Conservation (phyloP, 1,140 invertebrate species). For the Araneus ventricosus region DNA sequence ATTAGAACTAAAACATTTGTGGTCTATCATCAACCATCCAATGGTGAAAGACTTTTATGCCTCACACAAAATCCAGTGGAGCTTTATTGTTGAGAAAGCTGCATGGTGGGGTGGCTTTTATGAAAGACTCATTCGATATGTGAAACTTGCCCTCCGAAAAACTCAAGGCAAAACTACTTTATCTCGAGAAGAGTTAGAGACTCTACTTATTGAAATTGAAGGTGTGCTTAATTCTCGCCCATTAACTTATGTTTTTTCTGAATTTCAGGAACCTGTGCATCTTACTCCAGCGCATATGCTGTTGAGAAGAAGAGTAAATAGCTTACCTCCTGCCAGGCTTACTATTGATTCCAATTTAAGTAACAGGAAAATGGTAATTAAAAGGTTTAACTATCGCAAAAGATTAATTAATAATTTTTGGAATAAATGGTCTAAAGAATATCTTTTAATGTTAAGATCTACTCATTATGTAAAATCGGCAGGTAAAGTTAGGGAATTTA, state of each 20-base stretch:
- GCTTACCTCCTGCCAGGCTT: background rate
- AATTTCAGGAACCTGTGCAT: background rate
- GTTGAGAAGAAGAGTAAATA: background rate
- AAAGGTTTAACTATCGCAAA: constrained; percentile 40
- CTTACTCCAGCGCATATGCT: background rate
- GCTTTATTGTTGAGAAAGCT: constrained; percentile 28
- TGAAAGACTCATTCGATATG: constrained; percentile 17
- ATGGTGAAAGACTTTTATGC: constrained; percentile 27
- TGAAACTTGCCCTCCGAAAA: constrained; percentile 43
- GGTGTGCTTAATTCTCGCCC: background rate
- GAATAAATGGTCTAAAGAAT: background rate
- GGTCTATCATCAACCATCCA: background rate
- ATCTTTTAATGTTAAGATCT: background rate
- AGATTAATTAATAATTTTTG: background rate
- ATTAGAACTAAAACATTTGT: constrained; percentile 2
- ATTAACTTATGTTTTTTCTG: background rate
- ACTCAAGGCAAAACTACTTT: background rate
- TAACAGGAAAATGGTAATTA: background rate
- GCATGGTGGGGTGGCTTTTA: constrained; percentile 56
- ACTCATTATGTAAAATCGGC: background rate
- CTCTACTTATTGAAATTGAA: constrained; percentile 51
- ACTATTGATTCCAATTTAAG: background rate
- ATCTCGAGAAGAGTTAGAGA: background rate
- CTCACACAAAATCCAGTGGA: background rate
- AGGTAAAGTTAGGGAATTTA: background rate